Evolutionary conservation across 2,888 invertebrate genomes (phyloP), one percentile per base, ranked within the genome.

Genomic region (Calameuta filiformis): DNA sequence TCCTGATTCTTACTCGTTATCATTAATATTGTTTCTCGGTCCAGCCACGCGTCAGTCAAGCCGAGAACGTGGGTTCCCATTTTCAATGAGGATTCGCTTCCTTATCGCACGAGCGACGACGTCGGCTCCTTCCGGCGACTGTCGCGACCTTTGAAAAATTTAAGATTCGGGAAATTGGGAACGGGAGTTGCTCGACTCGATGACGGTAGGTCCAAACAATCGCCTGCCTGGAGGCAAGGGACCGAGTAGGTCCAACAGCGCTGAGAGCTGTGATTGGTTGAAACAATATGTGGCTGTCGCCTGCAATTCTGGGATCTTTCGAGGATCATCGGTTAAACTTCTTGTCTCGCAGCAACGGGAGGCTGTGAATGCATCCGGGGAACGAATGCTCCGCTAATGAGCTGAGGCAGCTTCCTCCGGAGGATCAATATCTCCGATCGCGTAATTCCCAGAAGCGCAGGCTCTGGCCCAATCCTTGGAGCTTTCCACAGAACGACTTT

Each of bases 121-220:
- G 56, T 23, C 23, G 2, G 2, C 23, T 23, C 2, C 56, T 56
- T 23, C 23, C 56, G 56, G 9, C 56, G 56, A 56, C 56, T 23
- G 56, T 56, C 1, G 23, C 23, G 23, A 23, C 56, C 23, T 23
- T 23, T 9, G 56, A 56, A 0, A 23, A 2, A 56, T 9, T 56
- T 11, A 1, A 71, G 34, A 34, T 12, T 34, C 71, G 71, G 34
- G 33, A 71, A 31, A 34, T 6, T 34, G 71, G 71, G 71, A 71
- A 15, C 31, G 71, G 31, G 4, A 71, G 71, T 23, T 9, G 56
- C 86, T 88, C 86, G 87, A 85, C 86, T 82, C 86, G 84, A 83
- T 89, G 89, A 91, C 91, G 91, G 91, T 91, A 91, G 91, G 91
- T 90, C 90, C 91, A 91, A 91, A 91, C 91, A 91, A 92, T 91